Evolutionary conservation across 2,888 invertebrate species (phyloP).

Genomic region (Parnassius smintheus): DNA sequence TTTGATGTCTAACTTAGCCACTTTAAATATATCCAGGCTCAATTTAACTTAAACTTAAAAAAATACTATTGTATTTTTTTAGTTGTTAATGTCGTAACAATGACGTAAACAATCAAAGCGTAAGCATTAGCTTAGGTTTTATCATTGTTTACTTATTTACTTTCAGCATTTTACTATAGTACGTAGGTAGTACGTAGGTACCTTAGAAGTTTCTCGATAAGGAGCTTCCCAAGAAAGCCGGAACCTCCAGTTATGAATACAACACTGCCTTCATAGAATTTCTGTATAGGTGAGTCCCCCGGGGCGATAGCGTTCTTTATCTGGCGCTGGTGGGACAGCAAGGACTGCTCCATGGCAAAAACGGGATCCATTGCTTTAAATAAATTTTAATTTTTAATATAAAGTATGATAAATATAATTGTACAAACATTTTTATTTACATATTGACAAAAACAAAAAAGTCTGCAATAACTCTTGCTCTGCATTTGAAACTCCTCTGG

Average conservation of each 20-base stretch:
- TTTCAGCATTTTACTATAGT: not conserved
- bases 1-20: too few relatives aligned
- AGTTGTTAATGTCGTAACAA: too few relatives aligned
- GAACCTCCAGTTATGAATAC: constrained; percentile 19
- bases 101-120: not conserved
- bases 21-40: too few relatives aligned
- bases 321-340: not conserved
- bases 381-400: too few relatives aligned
- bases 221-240: constrained; percentile 91
- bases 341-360: not conserved
- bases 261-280: constrained; percentile 5
- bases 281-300: constrained; percentile 10
- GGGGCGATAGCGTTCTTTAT: not conserved
- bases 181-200: constrained; percentile 1
- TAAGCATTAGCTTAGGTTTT: not conserved
- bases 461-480: too few relatives aligned
- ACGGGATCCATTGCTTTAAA: constrained; percentile 2
- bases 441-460: too few relatives aligned
- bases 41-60: too few relatives aligned
- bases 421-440: too few relatives aligned
- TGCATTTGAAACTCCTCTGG: too few relatives aligned
- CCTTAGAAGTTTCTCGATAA: constrained; percentile 88
- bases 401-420: too few relatives aligned
- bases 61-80: too few relatives aligned
- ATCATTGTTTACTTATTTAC: not conserved